These are phyloP conservation scores for Propithecus coquereli DNA, from an alignment of 2,113 vertebrate species.

Conservation along the genomic window DNA sequence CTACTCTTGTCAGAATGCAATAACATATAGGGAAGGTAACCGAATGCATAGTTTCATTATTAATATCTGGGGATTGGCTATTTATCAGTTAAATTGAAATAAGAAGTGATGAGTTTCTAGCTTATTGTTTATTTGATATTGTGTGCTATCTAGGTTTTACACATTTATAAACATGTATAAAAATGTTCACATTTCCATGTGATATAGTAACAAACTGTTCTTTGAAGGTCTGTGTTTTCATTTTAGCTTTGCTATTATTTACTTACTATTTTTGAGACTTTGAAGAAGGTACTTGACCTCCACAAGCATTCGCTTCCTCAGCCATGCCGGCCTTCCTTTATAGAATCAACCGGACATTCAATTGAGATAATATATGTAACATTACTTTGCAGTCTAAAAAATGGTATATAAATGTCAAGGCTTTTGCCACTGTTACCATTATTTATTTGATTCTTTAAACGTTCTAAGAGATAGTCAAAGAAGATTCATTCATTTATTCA, in stretches of 20 bases:
- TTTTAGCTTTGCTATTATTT: neutral
- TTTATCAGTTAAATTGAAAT: neutral
- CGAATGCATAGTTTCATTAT: neutral
- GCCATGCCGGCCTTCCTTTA: neutral
- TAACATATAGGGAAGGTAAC: neutral
- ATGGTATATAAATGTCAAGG: neutral
- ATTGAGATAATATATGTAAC: neutral
- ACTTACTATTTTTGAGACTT: neutral
- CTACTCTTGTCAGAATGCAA: neutral
- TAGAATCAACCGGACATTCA: neutral
- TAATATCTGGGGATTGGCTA: neutral
- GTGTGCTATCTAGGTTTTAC: neutral
- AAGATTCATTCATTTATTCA: constrained; percentile 18
- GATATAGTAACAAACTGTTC: neutral
- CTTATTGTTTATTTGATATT: neutral
- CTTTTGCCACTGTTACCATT: neutral
- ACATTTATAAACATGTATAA: neutral
- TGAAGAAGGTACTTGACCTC: neutral
- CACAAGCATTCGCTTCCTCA: neutral
- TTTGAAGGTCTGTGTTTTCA: neutral
- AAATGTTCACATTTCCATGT: neutral
- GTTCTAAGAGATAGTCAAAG: neutral
- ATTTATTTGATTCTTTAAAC: neutral
- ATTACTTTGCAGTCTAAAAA: neutral
- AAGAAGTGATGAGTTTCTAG: neutral